Evolutionary conservation across 2,113 vertebrate genomes (phyloP).

Genomic region (Danio rerio): GRCz12tu NC_133197.1:22486501-22487000

Average conservation of each 20-base stretch:
- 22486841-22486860: constrained; percentile 65
- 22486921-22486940: constrained; percentile 59
- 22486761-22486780: constrained; percentile 52
- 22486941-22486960: constrained; percentile 41
- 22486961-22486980: constrained; percentile 26
- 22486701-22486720: constrained; percentile 31
- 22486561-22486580: constrained; percentile 74
- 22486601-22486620: constrained; percentile 89
- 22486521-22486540: constrained; percentile 81
- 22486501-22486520: constrained; percentile 71
- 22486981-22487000: not conserved
- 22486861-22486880: constrained; percentile 45
- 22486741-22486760: constrained; percentile 21
- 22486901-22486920: constrained; percentile 66
- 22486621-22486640: constrained; percentile 78
- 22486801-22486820: not conserved
- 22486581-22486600: constrained; percentile 77
- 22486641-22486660: constrained; percentile 84
- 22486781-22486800: constrained; percentile 48
- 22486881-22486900: constrained; percentile 60
- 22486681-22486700: constrained; percentile 38
- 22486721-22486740: constrained; percentile 32
- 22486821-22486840: constrained; percentile 24
- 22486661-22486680: constrained; percentile 83
- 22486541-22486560: constrained; percentile 80